Base-by-base conservation (phyloP, 2,113 vertebrate species). In the Cinclus mexicanus region DNA sequence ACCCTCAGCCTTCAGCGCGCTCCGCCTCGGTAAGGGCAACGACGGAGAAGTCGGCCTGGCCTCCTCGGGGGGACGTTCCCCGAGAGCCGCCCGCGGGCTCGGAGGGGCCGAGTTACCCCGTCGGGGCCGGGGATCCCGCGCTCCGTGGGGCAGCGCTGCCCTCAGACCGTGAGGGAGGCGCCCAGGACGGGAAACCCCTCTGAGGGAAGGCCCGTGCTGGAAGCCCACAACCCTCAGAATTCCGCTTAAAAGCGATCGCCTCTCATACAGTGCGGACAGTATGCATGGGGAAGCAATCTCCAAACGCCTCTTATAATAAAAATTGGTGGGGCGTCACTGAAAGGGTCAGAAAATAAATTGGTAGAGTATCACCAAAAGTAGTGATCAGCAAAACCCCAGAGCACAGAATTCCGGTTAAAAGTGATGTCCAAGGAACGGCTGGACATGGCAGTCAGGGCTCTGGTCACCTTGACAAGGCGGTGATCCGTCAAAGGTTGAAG, bases 1-100 rank as follows among this genome's bases (percentile, higher is more conserved):
- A 82, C 15, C 24, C 46, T n/a, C 78, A 67, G 86, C 77, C 77
- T 29, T 19, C 67, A 12, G 59, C 26, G 31, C 44, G 44, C 33
- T 72, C 33, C 53, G 39, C 60, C 28, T 60, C 24, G 53, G 61
- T 82, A 20, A 60, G 53, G 87, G 78, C 33, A 29, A 14, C 26
- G 5, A 1, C 3, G 44, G 42, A 10, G 1, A 2, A 1, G 8
- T 8, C 12, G 42, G 59, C 18, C 10, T 4, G 2, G 59, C 12
- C 18, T 26, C 11, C 5, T 5, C 23, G 52, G 68, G 68, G 35
- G 25, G 15, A 0, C 12, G 15, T 31, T 17, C 16, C 10, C 14
- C 5, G 28, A 2, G 49, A 22, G 49, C 35, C 42, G 26, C 13
- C 25, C 17, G 31, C 6, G 56, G 28, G n/a, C 21, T 5, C 47